Evolutionary conservation across 2,797 vertebrate genomes (phyloP), one percentile per base, ranked within the genome.

Genomic region (Carduelis carduelis): DNA sequence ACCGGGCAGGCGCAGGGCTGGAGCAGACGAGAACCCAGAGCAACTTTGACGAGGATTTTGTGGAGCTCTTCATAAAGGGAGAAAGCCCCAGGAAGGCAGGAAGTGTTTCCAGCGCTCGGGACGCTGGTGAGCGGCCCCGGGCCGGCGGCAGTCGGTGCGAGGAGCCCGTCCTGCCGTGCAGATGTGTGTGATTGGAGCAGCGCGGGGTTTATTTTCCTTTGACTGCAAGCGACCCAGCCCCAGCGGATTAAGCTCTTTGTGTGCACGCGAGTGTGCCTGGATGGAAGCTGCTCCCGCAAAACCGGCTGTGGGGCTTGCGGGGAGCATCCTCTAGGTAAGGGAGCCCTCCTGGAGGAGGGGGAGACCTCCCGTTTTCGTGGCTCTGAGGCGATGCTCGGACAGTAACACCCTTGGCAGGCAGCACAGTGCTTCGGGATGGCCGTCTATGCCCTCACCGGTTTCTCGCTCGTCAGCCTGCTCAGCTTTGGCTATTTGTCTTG

Each of bases 401-500:
- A 53, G 59, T 97, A 90, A 87, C 46, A 47, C 47, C 41, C 37
- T 63, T 23, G 2, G 30, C 60, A 44, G 65, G 83, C 86, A 78
- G 70, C 26, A 1, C 59, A 2, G 87, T 1, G 37, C 57, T 85
- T 61, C 50, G 37, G 92, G 86, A 98, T 99, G 99, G 98, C 99
- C 28, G 98, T 98, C 37, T 98, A 99, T 72, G 98, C 99, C 72
- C 98, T 99, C 79, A 98, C 99, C 0, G 98, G 99, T 49, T 98
- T 99, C 97, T 99, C 99, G 2, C 97, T 99, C 80, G 98, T 99
- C 97, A 99, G 99, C 96, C 95, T 99, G 87, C 98, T 99, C 91
- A 99, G 99, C 93, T 98, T 99, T n/a, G 99, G 99, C 59, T 99
- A 99, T 96, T 98, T 99, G 90, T 99, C 99, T 57, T 99, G 99